Percentiles rank a stretch among this genome's conserved stretches.
These are phyloP conservation scores for Anoplius nigerrimus DNA, from an alignment of 2,888 invertebrate genomes.

Conservation along the genomic window DNA sequence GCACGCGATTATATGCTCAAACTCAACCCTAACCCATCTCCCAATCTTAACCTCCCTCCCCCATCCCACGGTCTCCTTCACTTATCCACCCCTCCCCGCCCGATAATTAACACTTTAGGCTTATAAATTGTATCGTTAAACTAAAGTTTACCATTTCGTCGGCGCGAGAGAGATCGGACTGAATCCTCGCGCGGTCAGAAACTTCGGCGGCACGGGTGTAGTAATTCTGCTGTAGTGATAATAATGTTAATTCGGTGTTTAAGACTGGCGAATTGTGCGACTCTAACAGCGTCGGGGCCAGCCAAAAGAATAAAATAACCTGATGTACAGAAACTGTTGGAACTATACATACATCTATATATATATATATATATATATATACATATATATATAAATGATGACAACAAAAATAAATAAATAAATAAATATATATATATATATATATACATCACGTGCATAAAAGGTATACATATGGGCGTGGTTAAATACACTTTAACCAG, in stretches of 20 bases:
- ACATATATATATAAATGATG: constrained; percentile 27
- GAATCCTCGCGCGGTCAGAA: constrained; percentile 22
- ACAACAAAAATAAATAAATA: constrained; percentile 23
- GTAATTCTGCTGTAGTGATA: constrained; percentile 56
- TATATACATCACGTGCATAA: constrained; percentile 5
- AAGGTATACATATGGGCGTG: constrained; percentile 24
- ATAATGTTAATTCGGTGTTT: constrained; percentile 58
- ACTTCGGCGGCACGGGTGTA: constrained; percentile 34
- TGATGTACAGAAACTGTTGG: constrained; percentile 55
- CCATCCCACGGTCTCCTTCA: constrained; percentile 45
- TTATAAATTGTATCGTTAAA: constrained; percentile 41
- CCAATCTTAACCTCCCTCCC: not conserved
- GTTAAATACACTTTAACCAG: constrained; percentile 29
- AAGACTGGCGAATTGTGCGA: constrained; percentile 50
- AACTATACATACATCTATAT: constrained; percentile 16
- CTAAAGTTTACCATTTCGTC: constrained; percentile 30
- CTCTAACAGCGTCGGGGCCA: constrained; percentile 18
- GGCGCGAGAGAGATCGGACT: constrained; percentile 21
- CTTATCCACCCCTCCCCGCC: constrained; percentile 7
- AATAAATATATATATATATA: constrained; percentile 24
- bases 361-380: constrained; percentile 23
- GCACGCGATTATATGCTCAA: constrained; percentile 16
- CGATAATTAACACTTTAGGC: constrained; percentile 36
- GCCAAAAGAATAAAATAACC: constrained; percentile 26
- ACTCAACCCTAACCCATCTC: not conserved